These are phyloP conservation scores for Stichopus chloronotus DNA, from an alignment of 35 echinoderm and acorn worm genomes.

Conservation along the genomic window DNA sequence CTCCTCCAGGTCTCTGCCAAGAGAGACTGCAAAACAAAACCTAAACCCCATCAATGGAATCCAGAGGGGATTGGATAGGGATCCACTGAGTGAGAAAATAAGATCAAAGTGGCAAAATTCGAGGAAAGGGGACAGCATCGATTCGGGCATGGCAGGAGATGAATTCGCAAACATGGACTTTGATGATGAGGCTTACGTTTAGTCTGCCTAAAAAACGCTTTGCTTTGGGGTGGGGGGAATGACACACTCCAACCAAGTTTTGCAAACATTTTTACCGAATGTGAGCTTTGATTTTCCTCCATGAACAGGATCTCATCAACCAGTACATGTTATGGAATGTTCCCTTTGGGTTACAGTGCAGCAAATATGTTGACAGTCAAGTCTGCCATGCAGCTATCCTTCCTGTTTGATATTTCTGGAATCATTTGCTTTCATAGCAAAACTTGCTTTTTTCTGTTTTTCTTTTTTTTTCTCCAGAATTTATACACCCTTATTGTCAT, in stretches of 20 bases:
- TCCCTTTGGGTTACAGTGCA: not conserved
- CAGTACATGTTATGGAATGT: not conserved
- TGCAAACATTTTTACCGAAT: not conserved
- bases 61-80: constrained; percentile 21
- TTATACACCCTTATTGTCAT: too few species aligned
- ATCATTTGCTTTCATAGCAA: too few species aligned
- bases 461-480: too few species aligned
- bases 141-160: constrained; percentile 56
- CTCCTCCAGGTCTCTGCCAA: constrained; percentile 33
- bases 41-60: constrained; percentile 58
- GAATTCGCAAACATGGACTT: constrained; percentile 80
- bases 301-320: not conserved
- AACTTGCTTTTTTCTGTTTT: too few species aligned
- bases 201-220: not conserved
- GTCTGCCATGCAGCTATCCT: not conserved
- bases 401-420: too few species aligned
- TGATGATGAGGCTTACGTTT: constrained; percentile 90
- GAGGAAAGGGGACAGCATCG: constrained; percentile 33
- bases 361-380: not conserved
- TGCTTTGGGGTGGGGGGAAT: not conserved
- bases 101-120: constrained; percentile 65
- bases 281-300: not conserved
- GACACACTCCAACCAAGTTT: not conserved
- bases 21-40: constrained; percentile 6
- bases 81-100: constrained; percentile 48